Evolutionary conservation across 2,888 invertebrate genomes (phyloP), one percentile per base, ranked within the genome.

Genomic region (Entomobrya multifasciata): DNA sequence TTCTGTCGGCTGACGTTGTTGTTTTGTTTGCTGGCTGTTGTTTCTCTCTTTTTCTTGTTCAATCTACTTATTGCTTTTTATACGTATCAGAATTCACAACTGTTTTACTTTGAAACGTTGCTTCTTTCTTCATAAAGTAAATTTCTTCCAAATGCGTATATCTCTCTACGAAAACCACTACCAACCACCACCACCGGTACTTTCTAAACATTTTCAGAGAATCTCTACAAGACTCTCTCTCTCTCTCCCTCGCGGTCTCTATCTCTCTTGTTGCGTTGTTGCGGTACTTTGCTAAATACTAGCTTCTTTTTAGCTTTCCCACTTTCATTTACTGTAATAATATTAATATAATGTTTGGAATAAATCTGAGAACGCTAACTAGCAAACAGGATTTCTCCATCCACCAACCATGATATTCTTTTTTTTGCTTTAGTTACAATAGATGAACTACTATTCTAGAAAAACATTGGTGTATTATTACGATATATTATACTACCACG

Each of bases 1-100:
- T 74, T 81, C 70, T 81, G 80, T 81, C 80, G 80, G 80, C 80
- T 47, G 65, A 25, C 65, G 80, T 15, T 81, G 65, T 15, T 79
- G n/a, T n/a, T n/a, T n/a, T n/a, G n/a, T n/a, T n/a, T n/a, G n/a
- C n/a, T n/a, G n/a, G n/a, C n/a, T n/a, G n/a, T n/a, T n/a, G n/a
- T n/a, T n/a, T n/a, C n/a, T 60, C 47, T 70, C 44, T 70, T 70
- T 17, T 27, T 20, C 70, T 20, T 49, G 67, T 57, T 67, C 80
- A 81, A 70, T 70, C 60, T 70, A 57, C 74, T 82, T 78, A 76
- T 55, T 76, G 44, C 62, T 44, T 30, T 62, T 78, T 25, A 30
- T 22, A 49, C 30, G 57, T n/a, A n/a, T n/a, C n/a, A n/a, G n/a
- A n/a, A n/a, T n/a, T n/a, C n/a, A 17, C 22, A 57, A 44, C 30